Evolutionary conservation across 2,797 vertebrate genomes (phyloP), one percentile per base, ranked within the genome.

Genomic region (Micromesistius poutassou): DNA sequence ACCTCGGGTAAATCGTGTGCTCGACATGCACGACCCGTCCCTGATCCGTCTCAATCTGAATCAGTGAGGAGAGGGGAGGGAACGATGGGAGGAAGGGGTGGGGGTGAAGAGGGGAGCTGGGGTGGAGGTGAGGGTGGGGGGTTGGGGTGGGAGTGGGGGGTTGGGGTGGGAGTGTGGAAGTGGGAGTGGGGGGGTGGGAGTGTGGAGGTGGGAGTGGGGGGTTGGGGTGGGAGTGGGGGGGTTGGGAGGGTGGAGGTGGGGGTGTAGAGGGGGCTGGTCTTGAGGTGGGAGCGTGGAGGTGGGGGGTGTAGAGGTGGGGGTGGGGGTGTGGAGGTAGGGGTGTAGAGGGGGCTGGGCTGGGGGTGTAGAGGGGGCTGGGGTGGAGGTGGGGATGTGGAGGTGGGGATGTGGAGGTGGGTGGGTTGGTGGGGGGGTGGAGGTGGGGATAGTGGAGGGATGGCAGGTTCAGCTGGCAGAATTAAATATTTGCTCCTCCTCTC

Each of bases 401-500:
- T 55, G 50, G 5, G 22, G 1, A 19, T 6, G 50, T 5, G 14
- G 16, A 25, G 22, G n/a, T 9, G 55, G n/a, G 1, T n/a, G n/a
- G n/a, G n/a, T n/a, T n/a, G n/a, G n/a, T 46, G n/a, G 1, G 62
- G 6, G 62, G 0, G 25, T 8, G 55, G 1, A 28, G 62, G 62
- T 9, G 62, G 62, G 10, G 62, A 10, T 62, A n/a, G 79, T 86
- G 73, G 68, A 76, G n/a, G 74, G 82, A 81, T 84, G 74, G 81
- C n/a, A 62, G 55, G 55, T 62, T 5, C 5, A 7, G 74, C 0
- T 78, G 81, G 85, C 76, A 76, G 81, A 85, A 77, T 85, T 76
- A 88, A 90, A 90, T 82, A 84, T 88, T 88, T 91, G 80, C 79
- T 76, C 76, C 79, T 46, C 2, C 0, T 89, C 83, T 82, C 22